phyloP scores from a whole-genome alignment of 1,140 invertebrate genomes.

The Maconellicoccus hirsutus region DNA sequence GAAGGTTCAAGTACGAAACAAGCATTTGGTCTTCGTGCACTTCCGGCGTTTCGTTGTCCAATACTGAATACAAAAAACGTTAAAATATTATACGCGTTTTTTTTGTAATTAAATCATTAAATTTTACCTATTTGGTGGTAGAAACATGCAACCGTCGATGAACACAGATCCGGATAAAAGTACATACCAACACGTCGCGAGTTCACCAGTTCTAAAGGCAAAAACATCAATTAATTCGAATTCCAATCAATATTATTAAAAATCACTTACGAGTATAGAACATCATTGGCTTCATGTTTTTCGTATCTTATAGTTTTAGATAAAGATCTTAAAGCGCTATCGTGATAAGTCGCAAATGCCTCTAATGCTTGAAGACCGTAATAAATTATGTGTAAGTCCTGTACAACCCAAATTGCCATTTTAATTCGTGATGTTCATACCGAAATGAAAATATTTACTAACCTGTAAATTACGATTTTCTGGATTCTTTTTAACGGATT shows the following conservation, averaged over 20 bases:
- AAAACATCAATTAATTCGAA: conserved; percentile 24
- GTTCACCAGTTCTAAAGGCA: conserved; percentile 65
- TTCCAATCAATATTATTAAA: not conserved
- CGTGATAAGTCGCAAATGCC: conserved; percentile 54
- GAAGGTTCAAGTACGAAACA: conserved; percentile 75
- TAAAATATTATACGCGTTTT: conserved; percentile 25
- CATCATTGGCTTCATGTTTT: conserved; percentile 62
- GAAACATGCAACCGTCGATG: conserved; percentile 77
- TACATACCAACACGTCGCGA: conserved; percentile 74
- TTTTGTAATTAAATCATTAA: too few species aligned
- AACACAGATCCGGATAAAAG: conserved; percentile 74
- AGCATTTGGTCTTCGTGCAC: conserved; percentile 61
- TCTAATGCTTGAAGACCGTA: conserved; percentile 60
- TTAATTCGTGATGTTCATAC: not conserved
- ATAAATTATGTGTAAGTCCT: conserved; percentile 67
- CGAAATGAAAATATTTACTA: not conserved
- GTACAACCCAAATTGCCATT: conserved; percentile 24
- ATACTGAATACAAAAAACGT: conserved; percentile 60
- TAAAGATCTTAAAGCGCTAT: conserved; percentile 53
- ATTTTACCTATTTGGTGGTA: conserved; percentile 66
- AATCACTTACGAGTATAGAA: conserved; percentile 54
- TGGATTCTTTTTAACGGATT: conserved; percentile 47
- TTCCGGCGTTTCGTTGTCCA: conserved; percentile 62
- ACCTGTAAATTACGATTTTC: conserved; percentile 47
- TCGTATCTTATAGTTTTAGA: conserved; percentile 62